phyloP scores from a whole-genome alignment of 1,140 invertebrate genomes.

The Pinna nobilis region DNA sequence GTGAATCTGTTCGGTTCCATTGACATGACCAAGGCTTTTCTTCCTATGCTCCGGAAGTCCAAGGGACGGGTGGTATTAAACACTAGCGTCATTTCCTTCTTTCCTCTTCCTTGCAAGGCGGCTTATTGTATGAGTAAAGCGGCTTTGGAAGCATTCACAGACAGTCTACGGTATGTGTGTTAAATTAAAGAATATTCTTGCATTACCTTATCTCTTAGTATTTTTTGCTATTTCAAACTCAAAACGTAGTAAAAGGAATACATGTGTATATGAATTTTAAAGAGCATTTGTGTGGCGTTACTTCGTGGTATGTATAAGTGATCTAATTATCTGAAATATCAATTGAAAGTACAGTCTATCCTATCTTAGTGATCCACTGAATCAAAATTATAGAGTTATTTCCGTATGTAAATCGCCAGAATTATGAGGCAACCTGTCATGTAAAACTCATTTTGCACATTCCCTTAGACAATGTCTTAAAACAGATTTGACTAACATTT shows the following conservation, averaged over 20 bases:
- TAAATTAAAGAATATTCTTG: background rate
- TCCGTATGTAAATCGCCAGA: no score
- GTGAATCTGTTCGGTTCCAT: slow-evolving; percentile 55
- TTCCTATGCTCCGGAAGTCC: slow-evolving; percentile 49
- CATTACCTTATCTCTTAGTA: background rate
- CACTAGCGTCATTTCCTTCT: slow-evolving; percentile 36
- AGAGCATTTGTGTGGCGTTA: background rate
- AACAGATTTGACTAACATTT: no score
- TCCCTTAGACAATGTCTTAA: no score
- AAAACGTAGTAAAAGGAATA: background rate
- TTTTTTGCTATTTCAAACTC: background rate
- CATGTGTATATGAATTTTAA: background rate
- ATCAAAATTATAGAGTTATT: no score
- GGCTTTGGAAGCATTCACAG: slow-evolving; percentile 5
- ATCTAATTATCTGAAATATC: background rate
- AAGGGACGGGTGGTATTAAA: slow-evolving; percentile 54
- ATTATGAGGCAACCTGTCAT: no score
- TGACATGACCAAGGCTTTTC: slow-evolving; percentile 44
- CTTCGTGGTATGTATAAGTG: background rate
- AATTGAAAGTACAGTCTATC: no score
- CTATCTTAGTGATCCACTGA: no score
- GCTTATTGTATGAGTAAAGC: slow-evolving; percentile 20
- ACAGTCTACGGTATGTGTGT: slow-evolving; percentile 13
- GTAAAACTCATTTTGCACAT: no score
- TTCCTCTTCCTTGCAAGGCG: slow-evolving; percentile 10